These are phyloP conservation scores for Lasioglossum villosulum DNA, from an alignment of 2,888 invertebrate species.

Conservation along the genomic window DNA sequence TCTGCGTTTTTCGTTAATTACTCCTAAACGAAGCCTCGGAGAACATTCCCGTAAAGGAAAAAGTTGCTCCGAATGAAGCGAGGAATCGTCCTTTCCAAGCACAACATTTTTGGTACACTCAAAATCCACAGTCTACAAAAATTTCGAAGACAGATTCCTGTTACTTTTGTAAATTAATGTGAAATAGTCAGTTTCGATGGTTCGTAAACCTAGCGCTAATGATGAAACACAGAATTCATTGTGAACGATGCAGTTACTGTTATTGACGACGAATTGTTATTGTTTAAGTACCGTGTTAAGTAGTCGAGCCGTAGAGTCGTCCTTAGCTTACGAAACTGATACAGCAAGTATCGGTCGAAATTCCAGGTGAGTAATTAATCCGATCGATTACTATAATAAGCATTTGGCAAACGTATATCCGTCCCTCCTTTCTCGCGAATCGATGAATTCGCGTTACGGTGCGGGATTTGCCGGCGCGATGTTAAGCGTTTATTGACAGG, in stretches of 20 bases:
- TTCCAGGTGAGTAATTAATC: background rate
- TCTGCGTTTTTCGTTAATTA: no score
- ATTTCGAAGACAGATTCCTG: no score
- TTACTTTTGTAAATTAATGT: no score
- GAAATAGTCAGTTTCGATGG: no score
- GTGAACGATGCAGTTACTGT: background rate
- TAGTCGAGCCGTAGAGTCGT: background rate
- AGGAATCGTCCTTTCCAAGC: no score
- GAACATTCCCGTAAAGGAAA: no score
- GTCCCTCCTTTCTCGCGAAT: background rate
- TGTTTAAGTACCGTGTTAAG: constrained; percentile 6
- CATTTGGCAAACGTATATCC: background rate
- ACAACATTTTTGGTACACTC: no score
- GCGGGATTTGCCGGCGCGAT: background rate
- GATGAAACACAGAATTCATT: background rate
- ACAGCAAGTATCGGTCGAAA: background rate
- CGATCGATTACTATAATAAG: constrained; percentile 10
- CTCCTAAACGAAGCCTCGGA: no score
- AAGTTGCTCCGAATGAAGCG: no score
- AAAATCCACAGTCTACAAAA: background rate
- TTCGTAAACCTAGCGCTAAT: background rate
- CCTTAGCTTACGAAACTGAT: background rate
- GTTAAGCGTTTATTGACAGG: constrained; percentile 8
- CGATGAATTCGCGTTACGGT: constrained; percentile 4
- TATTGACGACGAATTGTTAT: background rate